Conservation (phyloP, 1,140 invertebrate genomes). For the Microplitis demolitor region DNA sequence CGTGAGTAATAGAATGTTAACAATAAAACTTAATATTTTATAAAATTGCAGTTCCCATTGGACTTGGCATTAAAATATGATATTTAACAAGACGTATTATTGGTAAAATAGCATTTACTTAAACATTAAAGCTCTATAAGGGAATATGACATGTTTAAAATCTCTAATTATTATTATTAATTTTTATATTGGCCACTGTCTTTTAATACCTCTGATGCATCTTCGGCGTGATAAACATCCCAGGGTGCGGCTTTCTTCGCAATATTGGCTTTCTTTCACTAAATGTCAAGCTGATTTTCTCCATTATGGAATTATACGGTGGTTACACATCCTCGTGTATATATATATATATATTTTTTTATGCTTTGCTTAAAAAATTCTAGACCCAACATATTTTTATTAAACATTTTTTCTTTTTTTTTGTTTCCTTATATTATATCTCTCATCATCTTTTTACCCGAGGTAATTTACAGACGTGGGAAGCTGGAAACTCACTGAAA, state of each 20-base stretch:
- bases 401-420: too few relatives aligned
- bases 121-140: not conserved
- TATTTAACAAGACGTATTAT: too few relatives aligned
- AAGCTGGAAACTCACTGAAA: too few relatives aligned
- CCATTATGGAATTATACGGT: constrained; percentile 35
- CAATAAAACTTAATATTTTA: not conserved
- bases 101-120: too few relatives aligned
- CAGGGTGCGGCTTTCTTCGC: constrained; percentile 21
- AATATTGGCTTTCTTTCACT: constrained; percentile 40
- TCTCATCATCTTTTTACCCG: too few relatives aligned
- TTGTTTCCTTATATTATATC: too few relatives aligned
- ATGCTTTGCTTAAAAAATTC: not conserved
- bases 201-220: not conserved
- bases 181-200: not conserved
- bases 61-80: too few relatives aligned
- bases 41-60: not conserved
- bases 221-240: constrained; percentile 1
- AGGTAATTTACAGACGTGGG: too few relatives aligned
- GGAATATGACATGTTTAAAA: not conserved
- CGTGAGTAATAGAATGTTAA: constrained; percentile 4
- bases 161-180: not conserved
- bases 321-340: constrained; percentile 14
- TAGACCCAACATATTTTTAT: too few relatives aligned
- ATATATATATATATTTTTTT: not conserved
- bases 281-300: constrained; percentile 47